Evolutionary conservation across 35 echinoderm and acorn worm species (phyloP), one percentile per base, ranked within the genome.

Genomic region (Strongylocentrotus purpuratus): DNA sequence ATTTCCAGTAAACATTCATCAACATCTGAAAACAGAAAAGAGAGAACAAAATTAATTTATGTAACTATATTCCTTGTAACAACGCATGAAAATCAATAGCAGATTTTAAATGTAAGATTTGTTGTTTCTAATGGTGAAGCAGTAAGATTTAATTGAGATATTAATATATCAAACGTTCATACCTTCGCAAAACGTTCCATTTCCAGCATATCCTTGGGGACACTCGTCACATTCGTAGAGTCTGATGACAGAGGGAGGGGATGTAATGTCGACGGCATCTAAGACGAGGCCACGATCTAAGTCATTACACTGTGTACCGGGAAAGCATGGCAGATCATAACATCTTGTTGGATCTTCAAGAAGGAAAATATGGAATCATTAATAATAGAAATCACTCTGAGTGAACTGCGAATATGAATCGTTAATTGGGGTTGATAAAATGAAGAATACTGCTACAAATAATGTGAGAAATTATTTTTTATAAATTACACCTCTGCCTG

Each of bases 281-380:
- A 88, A 58, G 31, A 90, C 87, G 11, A 14, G 17, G 9, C 45
- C 46, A 32, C 94, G 50, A 31, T 94, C 52, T 32, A 94, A 31
- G 41, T 99, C 98, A 14, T 95, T 94, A 71, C 98, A 99, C 7
- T 91, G 89, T 31, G 97, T 96, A 33, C 94, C 95, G 0, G 94
- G 85, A 70, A 96, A 99, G 92, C 98, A 99, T 18, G 96, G 95
- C 9, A 71, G 15, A 65, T 98, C 98, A 15, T 46, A 31, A 94
- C 98, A 99, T 6, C 14, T 94, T 61, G 87, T 99, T 52, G 31
- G 47, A 88, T 90, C 96, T 94, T 48, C 71, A 96, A 78, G 22
- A n/a, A 41, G 41, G 28, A 95, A 32, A 92, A 12, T 47, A 47
- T 78, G 2, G 65, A 78, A 28, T 78, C 8, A 78, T 41, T 41